Evolutionary conservation across 2,888 invertebrate genomes (phyloP).

Genomic region (Druceiella hillmani): DNA sequence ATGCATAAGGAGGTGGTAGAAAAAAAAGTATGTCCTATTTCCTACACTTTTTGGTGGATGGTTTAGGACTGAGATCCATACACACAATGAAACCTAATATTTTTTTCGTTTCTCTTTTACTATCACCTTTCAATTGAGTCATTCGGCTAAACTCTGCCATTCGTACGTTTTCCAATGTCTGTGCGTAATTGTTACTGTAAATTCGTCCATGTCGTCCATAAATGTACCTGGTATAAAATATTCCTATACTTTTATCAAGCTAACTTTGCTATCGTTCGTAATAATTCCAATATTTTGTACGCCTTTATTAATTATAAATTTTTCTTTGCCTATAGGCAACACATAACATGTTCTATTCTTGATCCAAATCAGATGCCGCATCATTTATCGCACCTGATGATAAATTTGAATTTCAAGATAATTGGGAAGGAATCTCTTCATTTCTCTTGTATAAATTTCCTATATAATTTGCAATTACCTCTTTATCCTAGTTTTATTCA

Average conservation of each 20-base stretch:
- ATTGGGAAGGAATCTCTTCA: constrained; percentile 4
- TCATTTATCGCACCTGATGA: background rate
- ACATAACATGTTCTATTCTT: constrained; percentile 10
- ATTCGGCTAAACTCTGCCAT: constrained; percentile 18
- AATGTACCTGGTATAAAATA: constrained; percentile 17
- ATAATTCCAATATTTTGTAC: constrained; percentile 19
- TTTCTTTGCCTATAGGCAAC: constrained; percentile 16
- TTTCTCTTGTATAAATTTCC: constrained; percentile 3
- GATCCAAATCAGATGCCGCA: constrained; percentile 5
- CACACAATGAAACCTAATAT: constrained; percentile 16
- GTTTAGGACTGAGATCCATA: constrained; percentile 16
- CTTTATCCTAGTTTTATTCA: constrained; percentile 19
- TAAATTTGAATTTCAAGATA: constrained; percentile 4
- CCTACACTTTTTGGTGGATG: constrained; percentile 15
- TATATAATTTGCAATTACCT: constrained; percentile 19
- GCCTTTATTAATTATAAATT: constrained; percentile 17
- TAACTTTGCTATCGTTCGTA: constrained; percentile 15
- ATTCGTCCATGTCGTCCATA: constrained; percentile 21
- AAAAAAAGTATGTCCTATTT: constrained; percentile 14
- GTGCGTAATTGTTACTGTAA: constrained; percentile 18
- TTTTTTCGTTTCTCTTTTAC: constrained; percentile 14
- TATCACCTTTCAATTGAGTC: constrained; percentile 21
- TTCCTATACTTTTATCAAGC: constrained; percentile 17
- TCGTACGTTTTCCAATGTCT: constrained; percentile 14
- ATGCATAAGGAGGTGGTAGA: constrained; percentile 17